phyloP scores from a whole-genome alignment of 2,888 invertebrate genomes.

The Drosophila gaucha region DNA sequence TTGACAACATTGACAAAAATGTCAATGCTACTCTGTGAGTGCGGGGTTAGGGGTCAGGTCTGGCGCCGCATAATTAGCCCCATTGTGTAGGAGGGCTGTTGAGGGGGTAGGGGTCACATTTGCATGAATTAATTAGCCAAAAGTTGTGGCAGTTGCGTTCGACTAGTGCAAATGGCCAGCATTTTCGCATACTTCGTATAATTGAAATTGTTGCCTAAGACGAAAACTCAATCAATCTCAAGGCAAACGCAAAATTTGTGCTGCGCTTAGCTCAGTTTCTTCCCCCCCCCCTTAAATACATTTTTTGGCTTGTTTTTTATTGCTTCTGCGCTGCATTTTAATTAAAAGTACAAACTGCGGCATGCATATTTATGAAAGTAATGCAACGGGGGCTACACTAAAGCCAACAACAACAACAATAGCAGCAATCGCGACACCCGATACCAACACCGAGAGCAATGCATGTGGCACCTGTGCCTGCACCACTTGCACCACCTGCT shows the following conservation, averaged over 20 bases:
- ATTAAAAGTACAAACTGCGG: slow-evolving; percentile 71
- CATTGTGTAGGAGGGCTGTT: slow-evolving; percentile 49
- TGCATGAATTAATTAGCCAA: slow-evolving; percentile 81
- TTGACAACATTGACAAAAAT: slow-evolving; percentile 77
- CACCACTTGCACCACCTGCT: slow-evolving; percentile 35
- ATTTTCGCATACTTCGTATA: slow-evolving; percentile 59
- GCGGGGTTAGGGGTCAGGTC: slow-evolving; percentile 5
- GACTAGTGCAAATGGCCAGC: slow-evolving; percentile 40
- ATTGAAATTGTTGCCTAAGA: slow-evolving; percentile 63
- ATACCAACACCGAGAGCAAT: slow-evolving; percentile 13
- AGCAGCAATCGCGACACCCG: slow-evolving; percentile 20
- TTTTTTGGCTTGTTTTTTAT: not conserved
- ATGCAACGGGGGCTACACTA: slow-evolving; percentile 46
- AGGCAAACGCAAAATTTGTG: slow-evolving; percentile 55
- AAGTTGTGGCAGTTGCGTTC: slow-evolving; percentile 51
- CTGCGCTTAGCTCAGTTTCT: slow-evolving; percentile 18
- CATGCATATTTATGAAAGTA: slow-evolving; percentile 79
- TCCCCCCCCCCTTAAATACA: not conserved
- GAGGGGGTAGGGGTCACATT: slow-evolving; percentile 54
- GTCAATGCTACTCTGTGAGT: slow-evolving; percentile 52
- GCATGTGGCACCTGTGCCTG: slow-evolving; percentile 23
- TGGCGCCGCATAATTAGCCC: slow-evolving; percentile 69
- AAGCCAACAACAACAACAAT: slow-evolving; percentile 7
- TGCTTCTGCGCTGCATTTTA: slow-evolving; percentile 68
- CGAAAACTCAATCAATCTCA: slow-evolving; percentile 72